A percentile compares a stretch with the other conserved stretches of the same genome.
These are phyloP conservation scores for Drosophila lacicola DNA, from an alignment of 2,888 invertebrate genomes.

Conservation along the genomic window DNA sequence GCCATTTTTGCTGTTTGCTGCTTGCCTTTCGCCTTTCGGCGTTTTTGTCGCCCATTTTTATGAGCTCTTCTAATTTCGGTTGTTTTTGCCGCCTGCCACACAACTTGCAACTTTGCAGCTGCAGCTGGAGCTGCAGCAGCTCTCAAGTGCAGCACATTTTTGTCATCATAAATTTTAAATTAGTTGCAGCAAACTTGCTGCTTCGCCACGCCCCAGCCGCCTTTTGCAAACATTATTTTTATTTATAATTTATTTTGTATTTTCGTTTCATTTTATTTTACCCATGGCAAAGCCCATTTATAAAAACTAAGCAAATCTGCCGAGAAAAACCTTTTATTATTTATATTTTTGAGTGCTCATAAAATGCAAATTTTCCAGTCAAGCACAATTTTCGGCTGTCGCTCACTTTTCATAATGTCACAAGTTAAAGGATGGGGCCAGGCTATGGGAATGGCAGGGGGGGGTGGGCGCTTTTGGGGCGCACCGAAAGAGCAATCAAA, in stretches of 20 bases:
- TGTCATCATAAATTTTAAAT: conserved; percentile 76
- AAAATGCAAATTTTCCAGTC: conserved; percentile 46
- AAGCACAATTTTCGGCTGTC: conserved; percentile 25
- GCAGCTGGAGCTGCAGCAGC: conserved; percentile 33
- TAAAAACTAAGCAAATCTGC: conserved; percentile 5
- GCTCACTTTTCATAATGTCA: conserved; percentile 30
- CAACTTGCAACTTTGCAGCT: conserved; percentile 35
- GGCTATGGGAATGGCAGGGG: neutral
- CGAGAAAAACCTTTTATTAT: conserved; percentile 7
- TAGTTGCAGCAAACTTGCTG: conserved; percentile 54
- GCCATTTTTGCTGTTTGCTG: conserved; percentile 30
- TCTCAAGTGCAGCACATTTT: conserved; percentile 57
- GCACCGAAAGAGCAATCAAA: conserved; percentile 53
- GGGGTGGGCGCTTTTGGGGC: neutral
- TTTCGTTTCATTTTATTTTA: conserved; percentile 13
- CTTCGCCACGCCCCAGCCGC: neutral
- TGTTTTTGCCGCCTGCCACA: conserved; percentile 15
- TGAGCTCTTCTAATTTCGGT: conserved; percentile 27
- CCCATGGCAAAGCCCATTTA: neutral
- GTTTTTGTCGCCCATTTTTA: conserved; percentile 49
- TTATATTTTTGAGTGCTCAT: conserved; percentile 12
- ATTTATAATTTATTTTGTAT: conserved; percentile 21
- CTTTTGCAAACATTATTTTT: conserved; percentile 14
- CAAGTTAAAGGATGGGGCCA: conserved; percentile 11
- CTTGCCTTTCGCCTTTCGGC: conserved; percentile 28